Percentiles rank a stretch among this genome's conserved stretches.
These are phyloP conservation scores for Craniophora ligustri DNA, from an alignment of 2,888 invertebrate genomes.

Conservation along the genomic window DNA sequence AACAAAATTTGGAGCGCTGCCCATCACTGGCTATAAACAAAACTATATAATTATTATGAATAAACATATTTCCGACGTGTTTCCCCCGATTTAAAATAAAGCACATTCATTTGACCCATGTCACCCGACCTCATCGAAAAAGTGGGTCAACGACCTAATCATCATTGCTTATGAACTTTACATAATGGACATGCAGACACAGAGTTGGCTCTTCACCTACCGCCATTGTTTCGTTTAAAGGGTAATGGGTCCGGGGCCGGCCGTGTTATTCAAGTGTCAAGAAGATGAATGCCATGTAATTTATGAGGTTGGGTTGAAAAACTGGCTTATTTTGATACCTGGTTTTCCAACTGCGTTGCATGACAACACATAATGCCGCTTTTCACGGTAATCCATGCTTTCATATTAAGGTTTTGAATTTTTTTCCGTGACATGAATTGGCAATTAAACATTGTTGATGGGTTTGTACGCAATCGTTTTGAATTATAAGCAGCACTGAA, in stretches of 20 bases:
- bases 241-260: slow-evolving; percentile 79
- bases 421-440: slow-evolving; percentile 56
- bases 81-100: slow-evolving; percentile 16
- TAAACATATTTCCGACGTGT: slow-evolving; percentile 29
- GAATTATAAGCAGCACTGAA: slow-evolving; percentile 30
- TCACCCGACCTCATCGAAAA: slow-evolving; percentile 34
- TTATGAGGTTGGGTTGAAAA: slow-evolving; percentile 74
- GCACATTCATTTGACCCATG: slow-evolving; percentile 39
- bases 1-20: slow-evolving; percentile 42
- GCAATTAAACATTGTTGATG: slow-evolving; percentile 54
- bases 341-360: slow-evolving; percentile 53
- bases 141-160: slow-evolving; percentile 48
- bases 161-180: slow-evolving; percentile 66
- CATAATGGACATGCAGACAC: slow-evolving; percentile 70
- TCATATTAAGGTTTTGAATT: slow-evolving; percentile 59
- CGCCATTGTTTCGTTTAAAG: slow-evolving; percentile 80
- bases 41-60: slow-evolving; percentile 8
- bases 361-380: slow-evolving; percentile 61
- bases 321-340: slow-evolving; percentile 68
- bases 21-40: slow-evolving; percentile 30
- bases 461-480: slow-evolving; percentile 43
- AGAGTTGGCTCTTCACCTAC: slow-evolving; percentile 64
- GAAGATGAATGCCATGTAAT: slow-evolving; percentile 84
- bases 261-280: slow-evolving; percentile 83
- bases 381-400: slow-evolving; percentile 61